Evolutionary conservation across 1,140 invertebrate genomes (phyloP), one percentile per base, ranked within the genome.

Genomic region (Hermetia illucens): DNA sequence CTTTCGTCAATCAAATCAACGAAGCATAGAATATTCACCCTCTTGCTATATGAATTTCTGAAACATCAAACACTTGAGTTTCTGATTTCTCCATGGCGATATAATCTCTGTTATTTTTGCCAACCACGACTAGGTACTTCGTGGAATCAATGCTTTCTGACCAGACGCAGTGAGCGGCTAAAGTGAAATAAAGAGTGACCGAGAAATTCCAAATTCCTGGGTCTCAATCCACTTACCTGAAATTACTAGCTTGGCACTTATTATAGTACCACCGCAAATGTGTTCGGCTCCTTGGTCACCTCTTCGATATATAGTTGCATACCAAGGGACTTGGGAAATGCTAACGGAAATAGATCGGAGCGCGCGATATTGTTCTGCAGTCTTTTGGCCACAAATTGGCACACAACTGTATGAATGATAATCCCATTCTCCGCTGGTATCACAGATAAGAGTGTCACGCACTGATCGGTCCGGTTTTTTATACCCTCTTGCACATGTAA

Each of bases 121-220:
- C 65, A 0, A 51, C 51, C 1, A 61, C 63, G 4, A 66, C 50
- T 0, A 51, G 53, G 44, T 47, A 67, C 4, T 47, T 36, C 2
- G 47, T 38, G 1, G 53, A 20, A 9, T 49, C 48, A 8, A 42
- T 39, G 3, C 24, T 22, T 20, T 62, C 63, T 9, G 52, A 49
- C 53, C 60, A 67, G 41, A 66, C 65, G 35, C 64, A 66, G 31
- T 66, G 64, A 0, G 63, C 65, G 49, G 53, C 36, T 55, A n/a
- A n/a, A n/a, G n/a, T n/a, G n/a, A n/a, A n/a, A n/a, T n/a, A n/a
- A n/a, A 12, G n/a, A 12, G 6, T 33, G n/a, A n/a, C n/a, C n/a
- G n/a, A n/a, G n/a, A n/a, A n/a, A n/a, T n/a, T n/a, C n/a, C n/a
- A n/a, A n/a, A n/a, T n/a, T 18, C 17, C 19, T 9, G 20, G 10